Conservation (phyloP, 2,113 vertebrate genomes). For the Antigone vipio region DNA sequence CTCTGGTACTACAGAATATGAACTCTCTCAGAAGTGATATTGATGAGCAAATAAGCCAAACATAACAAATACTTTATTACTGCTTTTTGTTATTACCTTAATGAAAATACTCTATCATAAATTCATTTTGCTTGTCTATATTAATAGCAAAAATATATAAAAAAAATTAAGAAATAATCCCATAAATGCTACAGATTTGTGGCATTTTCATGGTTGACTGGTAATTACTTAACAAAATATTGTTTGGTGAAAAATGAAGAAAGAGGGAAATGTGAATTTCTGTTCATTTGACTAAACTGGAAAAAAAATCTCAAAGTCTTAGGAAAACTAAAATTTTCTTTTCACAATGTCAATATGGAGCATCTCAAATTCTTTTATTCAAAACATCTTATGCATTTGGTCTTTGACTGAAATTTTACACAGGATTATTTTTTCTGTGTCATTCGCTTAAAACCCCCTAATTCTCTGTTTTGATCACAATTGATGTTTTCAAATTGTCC, state of each 20-base stretch:
- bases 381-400: not conserved
- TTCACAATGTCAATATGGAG: not conserved
- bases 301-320: not conserved
- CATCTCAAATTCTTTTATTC: not conserved
- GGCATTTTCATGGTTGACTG: not conserved
- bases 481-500: not conserved
- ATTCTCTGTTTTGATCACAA: not conserved
- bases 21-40: not conserved
- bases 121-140: not conserved
- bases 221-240: not conserved
- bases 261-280: not conserved
- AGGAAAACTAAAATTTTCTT: not conserved
- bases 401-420: not conserved
- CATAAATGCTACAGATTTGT: not conserved
- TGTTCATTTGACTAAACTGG: not conserved
- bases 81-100: not conserved
- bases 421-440: not conserved
- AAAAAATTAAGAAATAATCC: not conserved
- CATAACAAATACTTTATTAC: not conserved
- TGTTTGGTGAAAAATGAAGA: not conserved
- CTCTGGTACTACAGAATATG: not conserved
- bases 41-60: not conserved
- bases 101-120: not conserved
- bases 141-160: not conserved
- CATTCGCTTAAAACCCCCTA: not conserved